Base-by-base conservation (phyloP, 2,113 vertebrate species). In the Carollia perspicillata region DNA sequence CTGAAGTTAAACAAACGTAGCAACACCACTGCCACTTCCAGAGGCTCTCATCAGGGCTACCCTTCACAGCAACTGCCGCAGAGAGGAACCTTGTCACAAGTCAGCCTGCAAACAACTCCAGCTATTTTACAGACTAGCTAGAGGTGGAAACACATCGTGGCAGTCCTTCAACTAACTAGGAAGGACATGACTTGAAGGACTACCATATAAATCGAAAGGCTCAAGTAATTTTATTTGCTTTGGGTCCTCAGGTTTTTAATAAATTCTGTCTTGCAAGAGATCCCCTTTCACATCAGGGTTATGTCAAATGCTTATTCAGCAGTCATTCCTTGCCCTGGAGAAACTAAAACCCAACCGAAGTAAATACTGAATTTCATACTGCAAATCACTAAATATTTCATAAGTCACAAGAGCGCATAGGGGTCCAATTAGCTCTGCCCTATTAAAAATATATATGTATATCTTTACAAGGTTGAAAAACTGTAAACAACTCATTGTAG, bases 21-120 rank as follows among this genome's bases (percentile, higher is more conserved):
- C 91, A 95, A 53, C 53, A 78, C 26, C 60, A 63, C 1, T 5
- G 68, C 0, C 71, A 80, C 90, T 96, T 94, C 80, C 75, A 96
- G 55, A 79, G 65, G 79, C 90, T 88, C 87, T 95, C 92, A 84
- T 95, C 74, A 93, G 87, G 84, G 87, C 96, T 98, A 97, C 92
- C 94, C 93, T 98, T 97, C 96, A 97, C 97, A 97, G 96, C 98
- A 98, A 97, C 97, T 98, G 97, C 98, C 94, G 97, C 97, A 97
- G 95, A 71, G n/a, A 53, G 53, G 53, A 87, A 74, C 40, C 96
- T 95, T 85, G 30, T 84, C 93, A 97, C 94, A 96, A 84, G 89
- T 11, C 97, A 77, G 89, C 77, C 40, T 92, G 95, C 89, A 97
- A 97, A 91, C 63, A 93, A 97, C 53, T 98, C 94, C 58, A 47